Evolutionary conservation across 92 coral and sea anemone species (phyloP).

Genomic region (Actinernus sp.): DNA sequence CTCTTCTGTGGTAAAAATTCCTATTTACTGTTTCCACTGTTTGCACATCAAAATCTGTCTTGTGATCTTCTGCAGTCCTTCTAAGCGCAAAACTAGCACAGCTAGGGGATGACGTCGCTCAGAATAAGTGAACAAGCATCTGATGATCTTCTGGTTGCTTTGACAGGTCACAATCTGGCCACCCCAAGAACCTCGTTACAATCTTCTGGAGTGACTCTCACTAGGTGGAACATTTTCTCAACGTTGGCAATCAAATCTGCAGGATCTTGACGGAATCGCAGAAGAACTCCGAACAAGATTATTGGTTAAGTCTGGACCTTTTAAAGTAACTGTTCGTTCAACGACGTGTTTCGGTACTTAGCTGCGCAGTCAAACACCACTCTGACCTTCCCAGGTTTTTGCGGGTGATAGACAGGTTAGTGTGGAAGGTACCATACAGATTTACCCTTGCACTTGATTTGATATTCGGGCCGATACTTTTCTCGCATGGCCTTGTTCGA

Average conservation of each 20-base stretch:
- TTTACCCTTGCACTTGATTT: neutral
- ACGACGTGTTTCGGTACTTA: constrained; percentile 6
- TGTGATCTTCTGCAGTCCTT: constrained; percentile 32
- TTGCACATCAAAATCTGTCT: constrained; percentile 3
- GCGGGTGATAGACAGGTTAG: too few relatives aligned
- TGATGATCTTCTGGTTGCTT: constrained; percentile 15
- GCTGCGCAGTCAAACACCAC: constrained; percentile 38
- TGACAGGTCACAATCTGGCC: constrained; percentile 22
- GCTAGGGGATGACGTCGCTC: constrained; percentile 45
- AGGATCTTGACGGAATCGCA: constrained; percentile 25
- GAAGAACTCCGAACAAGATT: constrained; percentile 22
- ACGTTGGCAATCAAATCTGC: constrained; percentile 18
- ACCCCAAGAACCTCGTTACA: constrained; percentile 31
- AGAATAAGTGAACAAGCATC: constrained; percentile 35
- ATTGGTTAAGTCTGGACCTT: constrained; percentile 46
- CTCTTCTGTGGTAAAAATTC: constrained; percentile 14
- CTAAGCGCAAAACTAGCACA: too few relatives aligned
- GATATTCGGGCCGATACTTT: constrained; percentile 11
- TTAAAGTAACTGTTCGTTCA: constrained; percentile 25
- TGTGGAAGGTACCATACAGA: constrained; percentile 23
- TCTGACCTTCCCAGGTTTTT: constrained; percentile 22
- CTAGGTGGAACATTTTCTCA: constrained; percentile 42
- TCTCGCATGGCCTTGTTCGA: constrained; percentile 20
- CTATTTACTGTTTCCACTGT: constrained; percentile 23
- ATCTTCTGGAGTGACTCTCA: constrained; percentile 15